These are phyloP conservation scores for Abrostola triplasia DNA, from an alignment of 2,888 invertebrate genomes.

Conservation along the genomic window DNA sequence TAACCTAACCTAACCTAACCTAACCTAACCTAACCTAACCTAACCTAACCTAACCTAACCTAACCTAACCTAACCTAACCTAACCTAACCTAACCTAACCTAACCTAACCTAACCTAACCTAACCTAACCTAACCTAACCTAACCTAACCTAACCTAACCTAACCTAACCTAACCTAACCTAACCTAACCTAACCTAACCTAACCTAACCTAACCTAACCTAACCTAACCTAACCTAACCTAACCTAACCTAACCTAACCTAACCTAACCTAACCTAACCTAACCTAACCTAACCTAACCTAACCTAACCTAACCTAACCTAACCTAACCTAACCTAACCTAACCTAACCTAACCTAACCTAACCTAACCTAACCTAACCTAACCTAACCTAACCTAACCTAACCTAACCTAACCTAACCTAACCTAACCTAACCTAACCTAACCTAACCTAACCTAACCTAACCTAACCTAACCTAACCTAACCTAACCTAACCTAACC, in stretches of 20 bases:
- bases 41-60: slow-evolving; percentile 6
- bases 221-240: slow-evolving; percentile 30
- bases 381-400: slow-evolving; percentile 30
- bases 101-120: slow-evolving; percentile 19
- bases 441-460: slow-evolving; percentile 20
- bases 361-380: slow-evolving; percentile 30
- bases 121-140: slow-evolving; percentile 25
- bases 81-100: slow-evolving; percentile 17
- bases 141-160: slow-evolving; percentile 29
- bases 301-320: slow-evolving; percentile 28
- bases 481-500: slow-evolving; percentile 28
- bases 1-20: slow-evolving; percentile 18
- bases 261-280: slow-evolving; percentile 27
- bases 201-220: slow-evolving; percentile 30
- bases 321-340: slow-evolving; percentile 25
- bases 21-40: slow-evolving; percentile 15
- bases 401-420: slow-evolving; percentile 30
- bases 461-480: slow-evolving; percentile 18
- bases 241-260: slow-evolving; percentile 29
- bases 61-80: slow-evolving; percentile 16
- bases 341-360: slow-evolving; percentile 28
- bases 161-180: slow-evolving; percentile 24
- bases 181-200: slow-evolving; percentile 26
- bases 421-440: slow-evolving; percentile 30
- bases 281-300: slow-evolving; percentile 27